Percentiles rank a stretch among this genome's conserved stretches.
Conservation (phyloP, 2,113 vertebrate species). For the Gnathochromis pfefferi region DNA sequence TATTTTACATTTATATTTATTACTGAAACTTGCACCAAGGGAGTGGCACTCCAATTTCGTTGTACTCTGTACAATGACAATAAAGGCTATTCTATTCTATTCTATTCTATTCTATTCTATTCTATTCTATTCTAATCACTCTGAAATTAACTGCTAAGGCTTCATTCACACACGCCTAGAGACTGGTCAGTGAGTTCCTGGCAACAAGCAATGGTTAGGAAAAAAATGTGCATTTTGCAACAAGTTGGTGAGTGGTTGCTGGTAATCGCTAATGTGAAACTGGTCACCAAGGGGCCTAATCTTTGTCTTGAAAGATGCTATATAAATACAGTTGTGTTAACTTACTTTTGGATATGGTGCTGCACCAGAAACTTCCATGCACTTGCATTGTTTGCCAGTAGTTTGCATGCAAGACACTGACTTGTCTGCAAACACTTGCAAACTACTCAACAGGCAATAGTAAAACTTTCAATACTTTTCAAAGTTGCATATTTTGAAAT, state of each 20-base stretch:
- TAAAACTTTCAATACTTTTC: not conserved
- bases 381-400: not conserved
- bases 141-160: not conserved
- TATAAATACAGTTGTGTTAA: not conserved
- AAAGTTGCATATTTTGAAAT: not conserved
- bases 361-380: not conserved
- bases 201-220: not conserved
- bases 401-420: not conserved
- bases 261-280: not conserved
- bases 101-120: too few species aligned
- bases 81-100: too few species aligned
- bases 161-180: not conserved
- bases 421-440: not conserved
- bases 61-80: too few species aligned
- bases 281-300: not conserved
- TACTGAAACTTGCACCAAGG: too few species aligned
- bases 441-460: not conserved
- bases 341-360: not conserved
- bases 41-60: too few species aligned
- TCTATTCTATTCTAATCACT: too few species aligned
- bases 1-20: too few species aligned
- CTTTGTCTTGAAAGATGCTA: not conserved
- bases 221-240: not conserved
- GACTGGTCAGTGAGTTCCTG: not conserved
- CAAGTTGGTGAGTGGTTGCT: not conserved